Base-by-base conservation (phyloP, 2,113 vertebrate genomes). In the Hepsetus odoe region DNA sequence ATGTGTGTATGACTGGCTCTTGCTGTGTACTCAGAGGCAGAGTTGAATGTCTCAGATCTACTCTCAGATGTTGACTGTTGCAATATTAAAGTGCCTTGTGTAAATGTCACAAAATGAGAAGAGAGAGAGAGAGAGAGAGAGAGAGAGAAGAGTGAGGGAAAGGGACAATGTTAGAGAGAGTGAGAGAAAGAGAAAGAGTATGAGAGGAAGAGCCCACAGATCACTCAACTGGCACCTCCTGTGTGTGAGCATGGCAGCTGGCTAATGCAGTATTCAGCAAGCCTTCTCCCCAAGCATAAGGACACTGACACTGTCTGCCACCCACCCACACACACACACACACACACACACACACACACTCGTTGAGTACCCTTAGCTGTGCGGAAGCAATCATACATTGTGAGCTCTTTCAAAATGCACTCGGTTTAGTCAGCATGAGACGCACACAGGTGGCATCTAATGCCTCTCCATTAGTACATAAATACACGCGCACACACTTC, bases 81-180 rank as follows among this genome's bases (percentile, higher is more conserved):
- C 87, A 84, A 86, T 89, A 90, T 88, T 83, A 83, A 89, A 87
- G 86, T 80, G 76, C 65, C 81, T 86, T 81, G 74, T 84, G 83
- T 86, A 88, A 90, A 90, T 91, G 87, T 85, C 85, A 89, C 70
- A 4, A 78, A 87, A 82, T 85, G 84, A 82, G 74, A 51, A 55
- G 65, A 59, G 61, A 24, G 74, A 33, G 53, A 13, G 13, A 32
- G 32, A 51, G 65, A 32, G 20, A 5, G 32, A 4, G 35, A 51
- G 61, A 30, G 55, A 22, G 59, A 35, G 33, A 55, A 35, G 10
- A 22, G 28, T 24, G 33, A 5, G 24, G 51, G 53, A n/a, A 13
- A 11, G 12, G 11, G 51, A 13, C 32, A 55, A 22, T 62, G 46
- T 10, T 32, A 80, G 26, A 35, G 30, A 42, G 56, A 56, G 71